These are phyloP conservation scores for Andrena haemorrhoa DNA, from an alignment of 2,888 invertebrate genomes.

Conservation along the genomic window DNA sequence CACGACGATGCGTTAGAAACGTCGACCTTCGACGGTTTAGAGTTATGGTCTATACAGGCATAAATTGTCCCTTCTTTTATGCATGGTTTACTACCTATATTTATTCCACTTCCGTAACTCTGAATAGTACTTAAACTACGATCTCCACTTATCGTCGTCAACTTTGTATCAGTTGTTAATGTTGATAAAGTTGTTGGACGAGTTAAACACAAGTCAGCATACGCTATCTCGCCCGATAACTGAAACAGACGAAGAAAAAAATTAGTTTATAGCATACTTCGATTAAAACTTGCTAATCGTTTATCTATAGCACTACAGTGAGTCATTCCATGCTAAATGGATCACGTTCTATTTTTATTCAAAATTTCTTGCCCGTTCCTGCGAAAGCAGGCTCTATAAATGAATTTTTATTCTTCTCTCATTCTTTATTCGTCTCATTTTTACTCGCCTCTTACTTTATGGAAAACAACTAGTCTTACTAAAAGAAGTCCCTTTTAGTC, in stretches of 20 bases:
- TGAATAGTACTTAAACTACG: conserved; percentile 78
- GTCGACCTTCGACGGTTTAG: conserved; percentile 84
- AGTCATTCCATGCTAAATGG: too few relatives aligned
- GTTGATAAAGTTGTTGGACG: conserved; percentile 86
- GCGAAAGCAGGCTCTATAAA: too few relatives aligned
- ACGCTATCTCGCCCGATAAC: conserved; percentile 87
- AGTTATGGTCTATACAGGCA: conserved; percentile 90
- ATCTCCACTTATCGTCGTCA: conserved; percentile 79
- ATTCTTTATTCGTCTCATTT: too few relatives aligned
- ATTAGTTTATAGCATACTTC: neutral
- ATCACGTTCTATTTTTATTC: neutral
- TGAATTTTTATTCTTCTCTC: too few relatives aligned
- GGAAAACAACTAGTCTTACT: too few relatives aligned
- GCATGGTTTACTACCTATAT: conserved; percentile 86
- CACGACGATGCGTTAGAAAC: conserved; percentile 62
- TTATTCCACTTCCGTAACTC: conserved; percentile 77
- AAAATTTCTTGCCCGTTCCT: too few relatives aligned
- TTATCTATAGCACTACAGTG: too few relatives aligned
- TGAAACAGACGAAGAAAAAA: conserved; percentile 67
- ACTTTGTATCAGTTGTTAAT: conserved; percentile 80
- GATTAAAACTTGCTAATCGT: too few relatives aligned
- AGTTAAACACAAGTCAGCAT: conserved; percentile 87
- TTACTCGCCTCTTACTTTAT: too few relatives aligned
- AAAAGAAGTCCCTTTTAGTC: too few relatives aligned
- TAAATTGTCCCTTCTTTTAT: conserved; percentile 90